Base-by-base conservation (phyloP, 2,888 invertebrate species). In the Xestia xanthographa region DNA sequence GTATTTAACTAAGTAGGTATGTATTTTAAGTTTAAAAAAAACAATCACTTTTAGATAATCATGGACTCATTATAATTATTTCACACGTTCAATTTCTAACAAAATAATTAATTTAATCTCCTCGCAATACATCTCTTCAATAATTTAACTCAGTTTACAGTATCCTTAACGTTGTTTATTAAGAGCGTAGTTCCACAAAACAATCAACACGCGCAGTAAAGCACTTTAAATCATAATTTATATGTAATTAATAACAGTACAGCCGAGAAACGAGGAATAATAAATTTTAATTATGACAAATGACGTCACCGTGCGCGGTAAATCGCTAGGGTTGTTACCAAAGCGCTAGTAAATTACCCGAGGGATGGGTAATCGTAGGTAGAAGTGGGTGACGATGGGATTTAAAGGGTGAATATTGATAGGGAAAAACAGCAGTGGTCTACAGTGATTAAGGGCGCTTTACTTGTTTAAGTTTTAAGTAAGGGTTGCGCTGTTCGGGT, bases 241-340 rank as follows among this genome's bases (percentile, higher is more conserved):
- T 92, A 89, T 89, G 66, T 88, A 86, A 89, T 86, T 88, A 83
- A 86, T 85, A 75, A 88, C 78, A 74, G 75, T 82, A 82, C 80
- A 85, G 81, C 86, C 86, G 84, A 85, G 89, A 90, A 91, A 89
- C 87, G 91, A 88, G 90, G 89, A 90, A 91, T 92, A 92, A 94
- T 92, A 92, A 91, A 93, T 92, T 92, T 90, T 93, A 94, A 93
- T 94, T 91, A 91, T 93, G 93, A 94, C 92, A 90, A 93, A 94
- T 92, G 91, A 90, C 82, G 88, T 83, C 85, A 82, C 79, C 84
- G 83, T 78, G 81, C 84, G 85, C 83, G 83, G 85, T 86, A 85
- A 87, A 87, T 87, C 75, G 77, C 67, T 75, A 79, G 88, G 84
- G 82, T 72, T 85, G 87, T 80, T 66, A 82, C 73, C 66, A 63